A percentile compares a stretch with the other conserved stretches of the same genome.
phyloP scores from a whole-genome alignment of 1,140 invertebrate genomes.

The Drosophila elegans region DNA sequence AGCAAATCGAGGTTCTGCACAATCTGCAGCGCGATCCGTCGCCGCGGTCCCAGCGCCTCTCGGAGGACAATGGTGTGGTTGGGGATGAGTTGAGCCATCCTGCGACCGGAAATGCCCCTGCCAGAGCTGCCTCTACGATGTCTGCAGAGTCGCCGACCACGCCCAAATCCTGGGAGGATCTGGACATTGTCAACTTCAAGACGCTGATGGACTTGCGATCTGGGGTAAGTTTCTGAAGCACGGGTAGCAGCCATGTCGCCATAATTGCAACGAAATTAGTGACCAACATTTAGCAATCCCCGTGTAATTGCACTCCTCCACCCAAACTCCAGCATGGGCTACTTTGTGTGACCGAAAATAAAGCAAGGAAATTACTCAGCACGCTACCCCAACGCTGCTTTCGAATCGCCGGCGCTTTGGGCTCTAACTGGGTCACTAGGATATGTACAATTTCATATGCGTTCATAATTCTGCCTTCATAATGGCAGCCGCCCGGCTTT shows the following conservation, averaged over 20 bases:
- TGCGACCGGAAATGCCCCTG: neutral
- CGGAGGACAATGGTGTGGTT: constrained; percentile 7
- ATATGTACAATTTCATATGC: constrained; percentile 78
- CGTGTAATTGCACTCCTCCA: constrained; percentile 25
- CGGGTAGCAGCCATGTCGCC: neutral
- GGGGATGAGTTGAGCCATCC: neutral
- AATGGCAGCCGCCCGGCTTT: constrained; percentile 59
- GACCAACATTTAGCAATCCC: constrained; percentile 34
- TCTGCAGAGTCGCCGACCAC: constrained; percentile 39
- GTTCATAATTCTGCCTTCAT: constrained; percentile 72
- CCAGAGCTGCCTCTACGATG: constrained; percentile 2
- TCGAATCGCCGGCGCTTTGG: neutral
- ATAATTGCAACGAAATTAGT: constrained; percentile 32
- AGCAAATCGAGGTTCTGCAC: constrained; percentile 88
- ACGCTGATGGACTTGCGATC: constrained; percentile 86
- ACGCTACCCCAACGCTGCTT: constrained; percentile 44
- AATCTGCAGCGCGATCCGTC: constrained; percentile 87
- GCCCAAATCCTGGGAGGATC: constrained; percentile 85
- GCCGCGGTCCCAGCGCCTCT: constrained; percentile 72
- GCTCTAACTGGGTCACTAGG: constrained; percentile 74
- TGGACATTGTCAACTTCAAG: constrained; percentile 85
- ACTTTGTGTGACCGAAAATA: constrained; percentile 10
- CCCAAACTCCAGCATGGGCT: neutral
- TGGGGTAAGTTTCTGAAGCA: constrained; percentile 85
- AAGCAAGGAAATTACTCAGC: constrained; percentile 49